These are phyloP conservation scores for Ibidorhyncha struthersii DNA, from an alignment of 2,113 vertebrate genomes.

Conservation along the genomic window DNA sequence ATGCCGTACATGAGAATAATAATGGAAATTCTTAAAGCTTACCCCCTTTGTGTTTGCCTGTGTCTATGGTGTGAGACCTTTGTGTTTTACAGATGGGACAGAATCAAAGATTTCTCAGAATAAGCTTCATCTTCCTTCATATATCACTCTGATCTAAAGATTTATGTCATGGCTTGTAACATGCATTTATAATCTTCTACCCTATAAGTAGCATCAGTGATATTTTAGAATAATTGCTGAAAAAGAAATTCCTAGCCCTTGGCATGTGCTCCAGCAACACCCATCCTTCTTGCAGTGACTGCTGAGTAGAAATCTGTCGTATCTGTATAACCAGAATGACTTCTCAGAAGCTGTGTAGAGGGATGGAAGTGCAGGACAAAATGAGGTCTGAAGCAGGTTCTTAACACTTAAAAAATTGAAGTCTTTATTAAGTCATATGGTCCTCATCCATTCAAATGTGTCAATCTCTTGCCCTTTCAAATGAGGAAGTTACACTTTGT, in stretches of 20 bases:
- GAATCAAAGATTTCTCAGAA: neutral
- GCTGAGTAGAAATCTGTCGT: neutral
- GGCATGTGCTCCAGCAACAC: neutral
- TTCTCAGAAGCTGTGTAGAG: neutral
- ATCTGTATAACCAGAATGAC: neutral
- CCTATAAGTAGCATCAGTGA: neutral
- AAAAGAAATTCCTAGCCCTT: neutral
- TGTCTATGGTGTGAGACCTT: neutral
- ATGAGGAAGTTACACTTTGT: neutral
- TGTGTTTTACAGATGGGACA: neutral
- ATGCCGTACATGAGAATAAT: neutral
- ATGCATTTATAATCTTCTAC: neutral
- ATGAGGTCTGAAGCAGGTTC: neutral
- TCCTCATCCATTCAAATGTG: neutral
- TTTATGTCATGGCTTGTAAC: neutral
- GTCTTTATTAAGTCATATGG: neutral
- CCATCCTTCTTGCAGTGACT: neutral
- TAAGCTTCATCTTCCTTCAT: neutral
- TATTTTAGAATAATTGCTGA: neutral
- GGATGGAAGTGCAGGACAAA: neutral
- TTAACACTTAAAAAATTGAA: neutral
- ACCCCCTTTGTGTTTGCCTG: neutral
- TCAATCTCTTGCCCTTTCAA: neutral
- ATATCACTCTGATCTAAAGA: neutral
- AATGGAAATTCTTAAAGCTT: neutral